Evolutionary conservation across 2,888 invertebrate genomes (phyloP), one percentile per base, ranked within the genome.

Genomic region (Drosophila buzzatii): DNA sequence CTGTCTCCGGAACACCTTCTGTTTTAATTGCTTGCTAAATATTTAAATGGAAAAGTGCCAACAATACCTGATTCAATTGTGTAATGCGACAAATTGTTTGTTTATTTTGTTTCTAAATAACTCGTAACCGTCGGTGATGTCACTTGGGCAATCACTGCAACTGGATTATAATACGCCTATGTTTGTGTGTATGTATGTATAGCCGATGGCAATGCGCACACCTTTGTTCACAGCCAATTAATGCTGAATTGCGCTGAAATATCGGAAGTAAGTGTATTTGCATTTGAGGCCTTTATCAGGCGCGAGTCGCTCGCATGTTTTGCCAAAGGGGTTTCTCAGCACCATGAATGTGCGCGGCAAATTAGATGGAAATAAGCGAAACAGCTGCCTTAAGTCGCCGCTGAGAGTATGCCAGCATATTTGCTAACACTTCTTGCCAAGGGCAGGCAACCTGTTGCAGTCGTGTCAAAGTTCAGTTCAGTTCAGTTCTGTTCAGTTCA

Each of bases 101-200:
- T 51, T 73, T 79, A 51, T 65, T 79, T 64, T 61, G 52, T 49
- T 60, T 67, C 68, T 37, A 35, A 52, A 60, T 70, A 74, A 60
- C 53, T 74, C 74, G 82, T 85, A 68, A 49, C 70, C 53, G 58
- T 67, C 39, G 83, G 82, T 69, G 70, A 85, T 74, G 80, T 82
- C 82, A 63, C 82, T 68, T 68, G 61, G 33, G 31, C 69, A 52
- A 18, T 39, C 53, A 51, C 59, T 56, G 62, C 73, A 77, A 64
- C 78, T 72, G 72, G 47, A 72, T 68, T 41, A 23, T 35, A 44
- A 33, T 12, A 37, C 27, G 27, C 55, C 8, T 42, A n/a, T n/a
- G 18, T 9, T 9, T 27, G 27, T 27, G 6, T 27, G 27, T 6
- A 27, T 27, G 27, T 27, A 27, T 27, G 41, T 41, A n/a, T 12